Evolutionary conservation across 1,140 invertebrate species (phyloP), one percentile per base, ranked within the genome.

Genomic region (Pseudomyrmex pallidus): DNA sequence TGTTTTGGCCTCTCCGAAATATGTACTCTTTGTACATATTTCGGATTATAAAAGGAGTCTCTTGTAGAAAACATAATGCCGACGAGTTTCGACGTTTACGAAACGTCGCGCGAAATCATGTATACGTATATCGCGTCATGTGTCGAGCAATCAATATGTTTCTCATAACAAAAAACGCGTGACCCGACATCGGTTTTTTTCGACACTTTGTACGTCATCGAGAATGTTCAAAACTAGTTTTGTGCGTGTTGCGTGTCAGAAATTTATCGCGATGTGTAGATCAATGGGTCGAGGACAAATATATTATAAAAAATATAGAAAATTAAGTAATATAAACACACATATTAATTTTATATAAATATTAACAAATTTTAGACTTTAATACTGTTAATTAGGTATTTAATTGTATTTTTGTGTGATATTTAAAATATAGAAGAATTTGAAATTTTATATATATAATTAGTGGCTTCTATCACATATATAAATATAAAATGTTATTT

Each of bases 21-120:
- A 35, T 35, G 52, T 72, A 67, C 82, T 63, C 86, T 84, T 82
- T 87, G 66, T 73, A 74, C 66, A 50, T 35, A 35, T 22, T 52
- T 46, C 2, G 12, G 15, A 56, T 57, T 35, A 52, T 66, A 85
- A 85, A 59, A 35, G 63, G 48, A 62, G 59, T 20, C 68, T 59
- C 52, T 68, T 59, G 54, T 59, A 73, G 52, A 35, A 57, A 70
- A 87, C 85, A 87, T 87, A 88, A 74, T 82, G 85, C 76, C 82
- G 82, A 82, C 76, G 74, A 61, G 74, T 59, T 63, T 44, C 50
- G 52, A 13, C 22, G 52, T 87, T 82, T 59, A 87, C 74, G 74
- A 84, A 62, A 87, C 85, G 57, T 74, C 63, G 82, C 56, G 76
- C 63, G 86, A 67, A 73, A 78, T 73, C 82, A 63, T 52, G n/a